Evolutionary conservation across 35 echinoderm and acorn worm genomes (phyloP).

Genomic region (Chiridota heheva): DNA sequence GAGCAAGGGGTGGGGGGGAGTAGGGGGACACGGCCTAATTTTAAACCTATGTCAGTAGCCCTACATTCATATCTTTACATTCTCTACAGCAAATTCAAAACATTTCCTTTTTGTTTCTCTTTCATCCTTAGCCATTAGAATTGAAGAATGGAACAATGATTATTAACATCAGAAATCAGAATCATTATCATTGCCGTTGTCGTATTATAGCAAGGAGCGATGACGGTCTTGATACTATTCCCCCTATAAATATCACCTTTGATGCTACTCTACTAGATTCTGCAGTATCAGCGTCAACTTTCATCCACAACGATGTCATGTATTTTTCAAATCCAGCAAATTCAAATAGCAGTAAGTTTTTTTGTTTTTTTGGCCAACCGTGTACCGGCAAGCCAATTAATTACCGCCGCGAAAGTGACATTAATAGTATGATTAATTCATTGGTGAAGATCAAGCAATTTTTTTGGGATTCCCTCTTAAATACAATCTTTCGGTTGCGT

Average conservation of each 20-base stretch:
- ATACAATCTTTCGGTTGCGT: neutral
- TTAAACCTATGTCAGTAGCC: too few species aligned
- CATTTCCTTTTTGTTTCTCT: neutral
- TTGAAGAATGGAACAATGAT: conserved; percentile 86
- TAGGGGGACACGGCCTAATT: too few species aligned
- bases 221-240: conserved; percentile 76
- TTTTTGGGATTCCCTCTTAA: neutral
- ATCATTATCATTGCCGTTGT: conserved; percentile 80
- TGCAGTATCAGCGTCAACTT: conserved; percentile 53
- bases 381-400: too few species aligned
- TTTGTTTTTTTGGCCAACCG: neutral
- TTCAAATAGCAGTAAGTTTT: conserved; percentile 64
- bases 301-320: conserved; percentile 68
- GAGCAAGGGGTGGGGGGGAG: too few species aligned
- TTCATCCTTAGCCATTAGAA: conserved; percentile 62
- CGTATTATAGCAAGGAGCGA: conserved; percentile 78
- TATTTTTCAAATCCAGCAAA: conserved; percentile 83
- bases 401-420: too few species aligned
- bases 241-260: conserved; percentile 45
- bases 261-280: conserved; percentile 77
- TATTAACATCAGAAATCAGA: conserved; percentile 74
- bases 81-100: neutral
- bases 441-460: too few species aligned
- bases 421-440: neutral
- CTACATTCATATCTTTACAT: too few species aligned